phyloP scores from a whole-genome alignment of 2,797 vertebrate species.

The Acomys russatus region DNA sequence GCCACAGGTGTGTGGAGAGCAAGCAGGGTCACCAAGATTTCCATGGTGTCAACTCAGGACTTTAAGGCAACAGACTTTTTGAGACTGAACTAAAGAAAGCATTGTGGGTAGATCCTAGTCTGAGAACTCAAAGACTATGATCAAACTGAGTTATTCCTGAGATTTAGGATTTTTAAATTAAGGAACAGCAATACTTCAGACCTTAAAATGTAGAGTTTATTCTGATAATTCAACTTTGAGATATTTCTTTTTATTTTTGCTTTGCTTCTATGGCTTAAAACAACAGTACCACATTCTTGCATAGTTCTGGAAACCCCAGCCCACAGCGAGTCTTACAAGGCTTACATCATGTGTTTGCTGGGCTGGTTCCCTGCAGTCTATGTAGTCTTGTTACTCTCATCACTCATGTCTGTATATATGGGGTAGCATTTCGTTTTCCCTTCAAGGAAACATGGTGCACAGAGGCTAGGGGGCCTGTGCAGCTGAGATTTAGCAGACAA shows the following conservation, averaged over 20 bases:
- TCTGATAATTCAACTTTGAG: constrained; percentile 48
- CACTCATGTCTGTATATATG: neutral
- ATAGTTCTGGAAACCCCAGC: neutral
- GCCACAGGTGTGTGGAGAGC: neutral
- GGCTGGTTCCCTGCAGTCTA: constrained; percentile 12
- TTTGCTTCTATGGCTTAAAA: constrained; percentile 60
- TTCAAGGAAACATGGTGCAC: constrained; percentile 53
- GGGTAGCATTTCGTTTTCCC: neutral
- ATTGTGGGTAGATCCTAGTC: neutral
- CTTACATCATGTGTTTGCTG: neutral
- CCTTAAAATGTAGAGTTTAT: neutral
- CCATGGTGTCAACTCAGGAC: neutral
- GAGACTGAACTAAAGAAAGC: constrained; percentile 23
- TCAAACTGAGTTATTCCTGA: neutral
- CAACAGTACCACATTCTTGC: neutral
- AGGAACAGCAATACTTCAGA: constrained; percentile 37
- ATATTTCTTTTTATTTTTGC: neutral
- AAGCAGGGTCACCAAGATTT: constrained; percentile 24
- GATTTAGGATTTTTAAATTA: constrained; percentile 35
- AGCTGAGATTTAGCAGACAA: neutral
- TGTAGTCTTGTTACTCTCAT: constrained; percentile 43
- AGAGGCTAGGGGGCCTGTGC: neutral
- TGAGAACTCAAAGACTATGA: neutral
- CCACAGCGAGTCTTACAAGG: neutral
- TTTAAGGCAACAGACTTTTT: neutral